Evolutionary conservation across 2,113 vertebrate genomes (phyloP).

Genomic region (Pogona vitticeps): DNA sequence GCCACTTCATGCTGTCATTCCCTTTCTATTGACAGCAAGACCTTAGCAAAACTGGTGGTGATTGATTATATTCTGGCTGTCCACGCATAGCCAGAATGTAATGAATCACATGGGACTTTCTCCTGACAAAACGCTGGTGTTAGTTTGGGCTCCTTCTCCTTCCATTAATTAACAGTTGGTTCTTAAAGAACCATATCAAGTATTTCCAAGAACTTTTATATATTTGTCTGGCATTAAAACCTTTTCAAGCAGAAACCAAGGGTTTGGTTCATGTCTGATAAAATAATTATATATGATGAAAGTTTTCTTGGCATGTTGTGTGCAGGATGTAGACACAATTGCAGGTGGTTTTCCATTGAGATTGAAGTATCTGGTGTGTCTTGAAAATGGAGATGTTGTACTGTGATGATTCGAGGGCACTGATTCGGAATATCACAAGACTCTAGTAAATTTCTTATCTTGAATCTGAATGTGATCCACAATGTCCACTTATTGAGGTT

Average conservation of each 20-base stretch:
- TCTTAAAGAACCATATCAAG: not conserved
- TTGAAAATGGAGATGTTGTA: too few relatives aligned
- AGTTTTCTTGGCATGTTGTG: too few relatives aligned
- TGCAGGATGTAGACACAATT: not conserved
- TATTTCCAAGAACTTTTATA: not conserved
- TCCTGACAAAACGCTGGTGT: not conserved
- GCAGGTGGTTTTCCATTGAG: not conserved
- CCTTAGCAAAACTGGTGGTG: not conserved
- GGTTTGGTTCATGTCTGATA: too few relatives aligned
- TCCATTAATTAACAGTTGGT: not conserved
- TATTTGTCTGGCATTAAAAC: too few relatives aligned
- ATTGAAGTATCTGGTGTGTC: not conserved
- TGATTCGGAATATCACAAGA: too few relatives aligned
- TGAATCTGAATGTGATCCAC: too few relatives aligned
- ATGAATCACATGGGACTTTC: not conserved
- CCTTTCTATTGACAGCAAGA: not conserved
- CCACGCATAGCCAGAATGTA: too few relatives aligned
- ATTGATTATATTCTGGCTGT: not conserved
- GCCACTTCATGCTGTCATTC: not conserved
- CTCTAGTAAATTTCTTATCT: too few relatives aligned
- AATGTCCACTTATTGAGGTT: not conserved
- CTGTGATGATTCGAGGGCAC: too few relatives aligned
- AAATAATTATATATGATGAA: too few relatives aligned
- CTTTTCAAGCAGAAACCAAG: too few relatives aligned
- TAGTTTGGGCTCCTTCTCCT: too few relatives aligned